phyloP scores from a whole-genome alignment of 2,888 invertebrate genomes.

The Sphinx pinastri region DNA sequence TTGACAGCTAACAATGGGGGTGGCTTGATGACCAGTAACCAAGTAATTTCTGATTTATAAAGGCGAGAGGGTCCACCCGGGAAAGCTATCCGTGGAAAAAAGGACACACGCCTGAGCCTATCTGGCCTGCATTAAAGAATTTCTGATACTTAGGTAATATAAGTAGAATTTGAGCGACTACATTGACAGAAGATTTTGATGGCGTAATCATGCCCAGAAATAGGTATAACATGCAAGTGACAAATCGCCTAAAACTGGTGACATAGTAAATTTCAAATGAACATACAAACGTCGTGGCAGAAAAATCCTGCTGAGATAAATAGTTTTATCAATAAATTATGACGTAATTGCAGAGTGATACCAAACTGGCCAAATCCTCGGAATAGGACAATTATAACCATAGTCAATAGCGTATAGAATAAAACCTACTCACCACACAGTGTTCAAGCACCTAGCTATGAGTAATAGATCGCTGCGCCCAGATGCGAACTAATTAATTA shows the following conservation, averaged over 20 bases:
- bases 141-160: neutral
- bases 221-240: too few species aligned
- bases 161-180: too few species aligned
- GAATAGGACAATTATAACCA: too few species aligned
- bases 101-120: neutral
- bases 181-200: too few species aligned
- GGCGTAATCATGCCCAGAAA: too few species aligned
- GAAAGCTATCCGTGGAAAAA: neutral
- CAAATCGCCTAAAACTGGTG: too few species aligned
- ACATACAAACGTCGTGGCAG: too few species aligned
- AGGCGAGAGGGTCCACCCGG: neutral
- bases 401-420: neutral
- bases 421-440: neutral
- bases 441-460: neutral
- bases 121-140: conserved; percentile 5
- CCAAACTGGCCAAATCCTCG: too few species aligned
- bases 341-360: too few species aligned
- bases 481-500: conserved; percentile 63
- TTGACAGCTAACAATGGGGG: conserved; percentile 39
- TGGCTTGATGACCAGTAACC: conserved; percentile 38
- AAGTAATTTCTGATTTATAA: conserved; percentile 28
- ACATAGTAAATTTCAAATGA: too few species aligned
- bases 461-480: neutral
- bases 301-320: too few species aligned
- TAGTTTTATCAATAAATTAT: too few species aligned